Evolutionary conservation across 2,888 invertebrate genomes (phyloP).

Genomic region (Eilema caniola): DNA sequence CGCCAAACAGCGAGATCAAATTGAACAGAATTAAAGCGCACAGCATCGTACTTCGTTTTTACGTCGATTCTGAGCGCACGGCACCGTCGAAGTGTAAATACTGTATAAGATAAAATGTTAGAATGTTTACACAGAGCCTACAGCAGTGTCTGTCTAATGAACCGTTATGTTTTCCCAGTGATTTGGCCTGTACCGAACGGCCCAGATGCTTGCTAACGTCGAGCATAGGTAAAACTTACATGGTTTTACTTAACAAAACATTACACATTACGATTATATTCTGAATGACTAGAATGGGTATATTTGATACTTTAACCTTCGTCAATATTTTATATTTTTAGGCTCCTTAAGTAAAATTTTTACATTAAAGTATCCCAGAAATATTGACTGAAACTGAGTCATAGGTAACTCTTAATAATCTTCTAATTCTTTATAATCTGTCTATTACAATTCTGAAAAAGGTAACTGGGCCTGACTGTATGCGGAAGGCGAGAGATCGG

Average conservation of each 20-base stretch:
- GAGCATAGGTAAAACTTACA: constrained; percentile 44
- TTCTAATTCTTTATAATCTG: too few species aligned
- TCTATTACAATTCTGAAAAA: too few species aligned
- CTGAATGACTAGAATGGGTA: constrained; percentile 12
- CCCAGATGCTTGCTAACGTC: constrained; percentile 54
- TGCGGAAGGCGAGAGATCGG: too few species aligned
- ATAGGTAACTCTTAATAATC: too few species aligned
- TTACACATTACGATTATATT: constrained; percentile 47
- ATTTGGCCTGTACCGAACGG: constrained; percentile 70
- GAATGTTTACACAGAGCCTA: constrained; percentile 77
- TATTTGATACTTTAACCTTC: constrained; percentile 10
- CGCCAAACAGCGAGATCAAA: constrained; percentile 61
- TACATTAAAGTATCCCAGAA: not conserved
- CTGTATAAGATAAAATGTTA: constrained; percentile 73
- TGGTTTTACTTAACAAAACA: constrained; percentile 54
- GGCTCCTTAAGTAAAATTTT: not conserved
- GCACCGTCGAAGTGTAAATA: constrained; percentile 70
- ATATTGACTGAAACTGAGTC: not conserved
- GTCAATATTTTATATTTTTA: not conserved
- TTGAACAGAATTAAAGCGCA: constrained; percentile 72
- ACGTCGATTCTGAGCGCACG: constrained; percentile 54
- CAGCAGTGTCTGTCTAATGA: constrained; percentile 76
- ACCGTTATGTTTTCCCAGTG: constrained; percentile 84
- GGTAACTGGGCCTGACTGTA: too few species aligned
- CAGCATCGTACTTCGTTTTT: constrained; percentile 64